Conservation (phyloP, 2,113 vertebrate species). For the Lanius ludovicianus region DNA sequence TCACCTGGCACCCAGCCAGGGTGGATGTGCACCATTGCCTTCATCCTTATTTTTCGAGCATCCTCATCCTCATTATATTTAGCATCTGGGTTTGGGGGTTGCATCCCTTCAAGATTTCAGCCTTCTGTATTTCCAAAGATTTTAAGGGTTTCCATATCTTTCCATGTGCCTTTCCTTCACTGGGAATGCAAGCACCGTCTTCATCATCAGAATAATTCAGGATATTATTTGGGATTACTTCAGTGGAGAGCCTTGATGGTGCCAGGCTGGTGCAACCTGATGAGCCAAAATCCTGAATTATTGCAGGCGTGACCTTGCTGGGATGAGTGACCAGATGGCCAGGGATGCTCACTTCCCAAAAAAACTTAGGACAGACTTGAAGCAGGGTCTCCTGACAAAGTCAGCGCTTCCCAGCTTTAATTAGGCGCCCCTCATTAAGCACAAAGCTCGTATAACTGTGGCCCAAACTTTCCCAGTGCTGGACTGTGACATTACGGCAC, state of each 20-base stretch:
- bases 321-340: neutral
- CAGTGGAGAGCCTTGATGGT: fast-evolving
- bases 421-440: conserved; percentile 25
- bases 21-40: fast-evolving
- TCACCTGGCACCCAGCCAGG: neutral
- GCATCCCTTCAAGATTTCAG: neutral
- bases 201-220: neutral
- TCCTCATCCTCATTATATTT: neutral
- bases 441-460: neutral
- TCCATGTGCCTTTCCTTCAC: neutral
- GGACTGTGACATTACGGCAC: neutral
- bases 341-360: neutral
- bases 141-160: fast-evolving
- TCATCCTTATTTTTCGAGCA: neutral
- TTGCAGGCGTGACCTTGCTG: neutral
- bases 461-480: neutral
- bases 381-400: neutral
- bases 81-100: neutral
- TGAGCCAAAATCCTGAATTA: neutral
- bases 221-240: neutral
- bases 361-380: neutral
- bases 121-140: neutral
- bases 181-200: fast-evolving
- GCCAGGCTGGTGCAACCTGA: neutral
- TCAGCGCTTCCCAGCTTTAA: neutral